A percentile compares a stretch with the other conserved stretches of the same genome.
Conservation (phyloP, 2,797 vertebrate genomes). For the Chrysocyon brachyurus region DNA sequence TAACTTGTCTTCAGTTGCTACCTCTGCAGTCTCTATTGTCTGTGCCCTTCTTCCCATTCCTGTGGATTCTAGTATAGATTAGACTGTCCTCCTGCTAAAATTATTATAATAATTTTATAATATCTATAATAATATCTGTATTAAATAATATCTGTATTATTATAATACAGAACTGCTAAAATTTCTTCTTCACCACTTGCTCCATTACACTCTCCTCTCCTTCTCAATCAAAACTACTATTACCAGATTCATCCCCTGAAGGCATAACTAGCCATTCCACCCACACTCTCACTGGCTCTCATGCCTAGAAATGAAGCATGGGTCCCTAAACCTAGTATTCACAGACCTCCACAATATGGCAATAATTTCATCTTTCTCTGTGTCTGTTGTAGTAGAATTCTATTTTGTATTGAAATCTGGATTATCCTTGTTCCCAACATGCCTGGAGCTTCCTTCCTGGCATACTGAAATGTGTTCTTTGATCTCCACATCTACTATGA, state of each 20-base stretch:
- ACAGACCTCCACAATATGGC: neutral
- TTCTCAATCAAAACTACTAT: neutral
- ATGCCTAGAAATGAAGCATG: neutral
- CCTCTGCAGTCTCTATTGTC: neutral
- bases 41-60: neutral
- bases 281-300: neutral
- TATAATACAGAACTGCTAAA: neutral
- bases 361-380: neutral
- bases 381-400: neutral
- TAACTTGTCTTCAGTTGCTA: neutral
- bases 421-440: neutral
- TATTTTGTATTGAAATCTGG: neutral
- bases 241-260: neutral
- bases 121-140: no score
- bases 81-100: neutral
- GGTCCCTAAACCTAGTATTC: neutral
- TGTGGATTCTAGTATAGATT: neutral
- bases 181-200: neutral
- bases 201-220: neutral
- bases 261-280: neutral
- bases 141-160: no score
- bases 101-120: no score
- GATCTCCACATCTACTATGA: neutral
- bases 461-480: neutral
- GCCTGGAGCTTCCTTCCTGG: neutral